Percentiles rank a stretch among this genome's conserved stretches.
Evolutionary conservation across 2,888 invertebrate genomes (phyloP).

Genomic region (Brachylomia viminalis): DNA sequence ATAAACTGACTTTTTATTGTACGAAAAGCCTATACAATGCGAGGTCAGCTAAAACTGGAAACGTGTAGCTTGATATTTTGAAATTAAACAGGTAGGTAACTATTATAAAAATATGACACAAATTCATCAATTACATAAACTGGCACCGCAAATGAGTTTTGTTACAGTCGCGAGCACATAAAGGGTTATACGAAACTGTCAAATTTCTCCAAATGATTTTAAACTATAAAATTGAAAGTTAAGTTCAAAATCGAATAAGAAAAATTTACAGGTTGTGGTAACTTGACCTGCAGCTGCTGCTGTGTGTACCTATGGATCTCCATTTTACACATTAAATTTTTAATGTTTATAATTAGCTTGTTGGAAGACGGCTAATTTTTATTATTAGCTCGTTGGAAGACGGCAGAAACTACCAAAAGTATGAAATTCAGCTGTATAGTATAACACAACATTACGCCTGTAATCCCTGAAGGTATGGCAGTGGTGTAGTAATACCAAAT

Average conservation of each 20-base stretch:
- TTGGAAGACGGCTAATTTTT: slow-evolving; percentile 1
- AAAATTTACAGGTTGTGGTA: no score
- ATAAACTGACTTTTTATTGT: no score
- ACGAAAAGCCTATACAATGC: no score
- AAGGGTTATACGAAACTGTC: no score
- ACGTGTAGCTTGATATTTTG: no score
- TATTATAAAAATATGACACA: background rate
- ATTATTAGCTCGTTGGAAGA: background rate
- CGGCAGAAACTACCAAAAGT: background rate
- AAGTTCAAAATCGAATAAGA: no score
- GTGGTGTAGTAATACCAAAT: background rate
- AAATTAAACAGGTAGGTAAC: no score
- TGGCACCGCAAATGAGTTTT: background rate
- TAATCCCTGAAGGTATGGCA: background rate
- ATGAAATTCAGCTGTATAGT: background rate
- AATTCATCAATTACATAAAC: background rate
- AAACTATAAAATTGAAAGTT: no score
- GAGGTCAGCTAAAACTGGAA: no score
- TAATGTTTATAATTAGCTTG: background rate
- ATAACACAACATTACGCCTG: background rate
- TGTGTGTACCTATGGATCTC: background rate
- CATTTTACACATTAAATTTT: background rate
- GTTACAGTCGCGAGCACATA: no score
- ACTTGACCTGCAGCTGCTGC: no score
- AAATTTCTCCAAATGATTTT: no score